Base-by-base conservation (phyloP, 2,797 vertebrate species). In the Iguana delicatissima region DNA sequence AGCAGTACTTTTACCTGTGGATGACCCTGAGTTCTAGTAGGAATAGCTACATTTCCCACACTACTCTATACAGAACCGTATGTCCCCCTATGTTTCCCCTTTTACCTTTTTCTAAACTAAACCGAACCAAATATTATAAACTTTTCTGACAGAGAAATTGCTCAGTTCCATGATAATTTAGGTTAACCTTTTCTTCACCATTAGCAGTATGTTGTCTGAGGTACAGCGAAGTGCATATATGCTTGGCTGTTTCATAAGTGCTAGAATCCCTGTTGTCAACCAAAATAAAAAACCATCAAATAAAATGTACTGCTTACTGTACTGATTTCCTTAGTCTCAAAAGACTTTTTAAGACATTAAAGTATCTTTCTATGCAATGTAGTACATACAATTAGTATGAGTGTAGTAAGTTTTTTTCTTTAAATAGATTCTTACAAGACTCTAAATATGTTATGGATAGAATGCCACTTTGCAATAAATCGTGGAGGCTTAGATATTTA, bases 321-420 rank as follows among this genome's bases (percentile, higher is more conserved):
- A 69, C 67, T 69, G 29, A 29, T 88, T 57, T 87, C 90, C 86
- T 83, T 89, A 85, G 85, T 55, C 82, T 87, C 91, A 92, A 83
- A 90, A 91, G 87, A 92, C 50, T 88, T 64, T 89, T 88, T 82
- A 57, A 87, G 73, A 91, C 84, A 90, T 94, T 95, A 89, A 90
- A 73, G 87, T 42, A 35, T 86, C 72, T 90, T 84, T 91, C 91
- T 59, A 80, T 79, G 9, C 3, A 55, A 74, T 83, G 80, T 29
- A 95, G 86, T 72, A 88, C 62, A 79, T n/a, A 52, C 79, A 88
- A 82, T 62, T 72, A 76, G 80, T 92, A 82, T 84, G 74, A 62
- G 89, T 90, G 83, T 73, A 81, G 52, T 59, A 79, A 82, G 29
- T 79, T 79, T 93, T 90, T 42, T 79, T 74, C 77, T 89, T 76